Evolutionary conservation across 2,113 vertebrate genomes (phyloP).

Genomic region (Acinonyx jubatus): DNA sequence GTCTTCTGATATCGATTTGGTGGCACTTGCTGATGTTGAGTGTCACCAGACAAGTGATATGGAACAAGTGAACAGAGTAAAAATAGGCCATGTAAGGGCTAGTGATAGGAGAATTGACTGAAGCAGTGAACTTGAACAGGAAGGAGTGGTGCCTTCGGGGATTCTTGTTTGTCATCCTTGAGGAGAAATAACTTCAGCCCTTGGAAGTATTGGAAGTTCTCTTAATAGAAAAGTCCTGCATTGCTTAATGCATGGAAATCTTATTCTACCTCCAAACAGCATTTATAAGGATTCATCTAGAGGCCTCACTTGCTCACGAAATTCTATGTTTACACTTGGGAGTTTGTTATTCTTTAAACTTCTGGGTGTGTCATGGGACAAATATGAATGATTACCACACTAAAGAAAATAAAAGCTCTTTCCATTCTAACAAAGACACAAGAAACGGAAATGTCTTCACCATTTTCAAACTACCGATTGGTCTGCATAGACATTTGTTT

Average conservation of each 20-base stretch:
- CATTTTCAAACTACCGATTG: conserved; percentile 63
- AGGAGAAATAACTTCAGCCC: not conserved
- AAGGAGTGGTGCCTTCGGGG: not conserved
- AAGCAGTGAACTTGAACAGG: not conserved
- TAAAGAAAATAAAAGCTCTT: conserved; percentile 68
- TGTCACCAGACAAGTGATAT: conserved; percentile 61
- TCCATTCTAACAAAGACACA: conserved; percentile 57
- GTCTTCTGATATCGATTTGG: conserved; percentile 55
- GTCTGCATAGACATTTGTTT: conserved; percentile 65
- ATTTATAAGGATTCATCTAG: conserved; percentile 5
- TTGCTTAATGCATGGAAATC: conserved; percentile 4
- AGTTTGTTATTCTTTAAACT: conserved; percentile 67
- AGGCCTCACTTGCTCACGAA: not conserved
- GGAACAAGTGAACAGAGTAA: conserved; percentile 72
- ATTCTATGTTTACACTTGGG: conserved; percentile 17
- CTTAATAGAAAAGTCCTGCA: not conserved
- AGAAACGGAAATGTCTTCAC: conserved; percentile 73
- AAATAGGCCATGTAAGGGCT: conserved; percentile 71
- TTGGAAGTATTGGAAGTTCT: not conserved
- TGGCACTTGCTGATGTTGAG: conserved; percentile 54
- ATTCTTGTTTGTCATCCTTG: not conserved
- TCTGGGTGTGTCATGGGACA: conserved; percentile 53
- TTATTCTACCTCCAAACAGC: conserved; percentile 35
- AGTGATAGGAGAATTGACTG: conserved; percentile 47
- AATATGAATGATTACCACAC: not conserved